Conservation (phyloP, 2,797 vertebrate species). For the Agapornis canus region DNA sequence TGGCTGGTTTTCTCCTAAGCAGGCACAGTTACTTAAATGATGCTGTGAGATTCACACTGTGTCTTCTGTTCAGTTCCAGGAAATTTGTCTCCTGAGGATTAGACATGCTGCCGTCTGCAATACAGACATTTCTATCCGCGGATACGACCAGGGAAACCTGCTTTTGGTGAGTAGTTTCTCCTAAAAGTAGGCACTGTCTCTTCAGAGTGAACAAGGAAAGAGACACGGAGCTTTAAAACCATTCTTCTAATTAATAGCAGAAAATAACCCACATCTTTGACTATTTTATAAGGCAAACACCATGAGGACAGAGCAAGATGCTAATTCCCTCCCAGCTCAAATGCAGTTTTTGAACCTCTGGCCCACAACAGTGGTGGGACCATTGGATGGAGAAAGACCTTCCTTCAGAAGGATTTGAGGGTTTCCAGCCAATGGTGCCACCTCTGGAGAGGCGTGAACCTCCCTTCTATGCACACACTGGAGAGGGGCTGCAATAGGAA, state of each 20-base stretch:
- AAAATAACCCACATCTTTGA: background rate
- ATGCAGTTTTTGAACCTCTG: background rate
- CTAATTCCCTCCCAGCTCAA: background rate
- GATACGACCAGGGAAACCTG: constrained; percentile 33
- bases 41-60: constrained; percentile 2
- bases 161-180: background rate
- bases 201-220: background rate
- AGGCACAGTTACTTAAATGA: background rate
- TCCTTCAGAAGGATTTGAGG: background rate
- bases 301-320: background rate
- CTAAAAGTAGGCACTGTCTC: background rate
- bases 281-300: background rate
- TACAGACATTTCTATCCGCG: background rate
- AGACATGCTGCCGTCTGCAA: constrained; percentile 37
- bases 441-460: background rate
- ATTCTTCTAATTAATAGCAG: background rate
- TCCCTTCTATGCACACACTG: background rate
- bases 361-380: background rate
- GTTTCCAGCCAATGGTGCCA: background rate
- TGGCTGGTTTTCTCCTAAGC: constrained; percentile 15
- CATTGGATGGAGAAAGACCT: background rate
- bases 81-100: constrained; percentile 58
- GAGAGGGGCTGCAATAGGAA: background rate
- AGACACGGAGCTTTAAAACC: background rate
- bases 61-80: constrained; percentile 17